phyloP scores from a whole-genome alignment of 2,888 invertebrate species.

The Caenorhabditis uteleia region DNA sequence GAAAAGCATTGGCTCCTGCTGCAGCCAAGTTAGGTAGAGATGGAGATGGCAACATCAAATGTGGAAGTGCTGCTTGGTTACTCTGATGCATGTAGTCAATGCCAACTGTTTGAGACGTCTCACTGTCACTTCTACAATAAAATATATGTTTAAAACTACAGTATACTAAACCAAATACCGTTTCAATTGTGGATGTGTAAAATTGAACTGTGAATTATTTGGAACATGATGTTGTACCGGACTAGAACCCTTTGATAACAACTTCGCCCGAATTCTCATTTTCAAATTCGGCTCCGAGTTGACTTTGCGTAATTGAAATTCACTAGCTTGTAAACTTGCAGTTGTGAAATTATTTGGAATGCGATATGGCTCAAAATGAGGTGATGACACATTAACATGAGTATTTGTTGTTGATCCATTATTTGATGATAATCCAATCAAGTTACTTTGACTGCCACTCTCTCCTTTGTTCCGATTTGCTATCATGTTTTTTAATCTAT shows the following conservation, averaged over 20 bases:
- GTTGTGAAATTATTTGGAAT: constrained; percentile 27
- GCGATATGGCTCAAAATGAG: constrained; percentile 62
- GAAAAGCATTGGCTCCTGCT: constrained; percentile 20
- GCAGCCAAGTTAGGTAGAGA: constrained; percentile 64
- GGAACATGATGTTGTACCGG: constrained; percentile 43
- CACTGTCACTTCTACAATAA: constrained; percentile 43
- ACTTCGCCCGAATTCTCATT: constrained; percentile 65
- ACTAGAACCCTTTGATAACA: constrained; percentile 61
- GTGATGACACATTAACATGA: constrained; percentile 48
- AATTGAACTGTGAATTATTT: constrained; percentile 38
- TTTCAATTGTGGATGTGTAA: constrained; percentile 42
- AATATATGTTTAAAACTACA: not conserved
- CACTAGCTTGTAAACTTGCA: constrained; percentile 37
- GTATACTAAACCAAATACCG: too few species aligned
- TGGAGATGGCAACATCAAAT: constrained; percentile 61
- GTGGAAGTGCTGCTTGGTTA: constrained; percentile 26
- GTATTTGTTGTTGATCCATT: constrained; percentile 7
- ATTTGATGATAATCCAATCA: constrained; percentile 14
- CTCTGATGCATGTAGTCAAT: constrained; percentile 17
- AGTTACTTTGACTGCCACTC: constrained; percentile 39
- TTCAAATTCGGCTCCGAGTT: constrained; percentile 69
- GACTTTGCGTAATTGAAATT: constrained; percentile 61
- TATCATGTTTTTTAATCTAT: constrained; percentile 67
- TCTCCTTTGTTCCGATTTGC: constrained; percentile 52
- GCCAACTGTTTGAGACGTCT: constrained; percentile 33